Base-by-base conservation (phyloP, 2,888 invertebrate species). In the Drosophila flavopinicola region DNA sequence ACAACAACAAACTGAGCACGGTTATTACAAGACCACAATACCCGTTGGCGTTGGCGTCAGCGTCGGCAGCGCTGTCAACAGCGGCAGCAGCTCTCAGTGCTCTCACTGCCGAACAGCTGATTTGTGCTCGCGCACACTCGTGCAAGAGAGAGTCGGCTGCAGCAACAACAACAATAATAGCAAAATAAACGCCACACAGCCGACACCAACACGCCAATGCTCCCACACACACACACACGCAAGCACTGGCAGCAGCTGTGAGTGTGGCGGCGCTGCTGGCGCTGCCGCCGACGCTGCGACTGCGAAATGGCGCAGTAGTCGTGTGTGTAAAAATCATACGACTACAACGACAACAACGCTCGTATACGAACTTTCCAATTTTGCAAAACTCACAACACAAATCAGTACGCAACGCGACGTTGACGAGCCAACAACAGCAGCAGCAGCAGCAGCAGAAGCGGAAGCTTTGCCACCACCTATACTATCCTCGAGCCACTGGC, bases 361-460 rank as follows among this genome's bases (percentile, higher is more conserved):
- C 78, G 90, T 90, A 87, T 89, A 88, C 88, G 88, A 89, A 86
- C 88, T 90, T 85, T 88, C 90, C 82, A 89, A 89, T 84, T 89
- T 75, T 80, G 89, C 85, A 85, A 90, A 85, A 85, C 87, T 87
- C 65, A 87, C 78, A 78, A 85, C 87, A 70, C 61, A 82, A 90
- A 84, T 90, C 85, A 90, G 89, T 89, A 88, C 89, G 61, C 86
- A 85, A 86, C 87, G 85, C 75, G 75, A 85, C 80, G 84, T 82
- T 74, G 85, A 84, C 74, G 78, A 78, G 51, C 70, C 66, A 85
- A 57, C 56, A 82, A 39, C 66, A 44, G 29, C 66, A 56, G 35
- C 29, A 35, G 11, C 24, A 45, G 54, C 27, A 38, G 25, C 60
- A 51, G 17, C 41, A 25, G 15, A 29, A 32, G 52, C 30, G 9